These are phyloP conservation scores for Xiphydria camelus DNA, from an alignment of 2,888 invertebrate species.

Conservation along the genomic window DNA sequence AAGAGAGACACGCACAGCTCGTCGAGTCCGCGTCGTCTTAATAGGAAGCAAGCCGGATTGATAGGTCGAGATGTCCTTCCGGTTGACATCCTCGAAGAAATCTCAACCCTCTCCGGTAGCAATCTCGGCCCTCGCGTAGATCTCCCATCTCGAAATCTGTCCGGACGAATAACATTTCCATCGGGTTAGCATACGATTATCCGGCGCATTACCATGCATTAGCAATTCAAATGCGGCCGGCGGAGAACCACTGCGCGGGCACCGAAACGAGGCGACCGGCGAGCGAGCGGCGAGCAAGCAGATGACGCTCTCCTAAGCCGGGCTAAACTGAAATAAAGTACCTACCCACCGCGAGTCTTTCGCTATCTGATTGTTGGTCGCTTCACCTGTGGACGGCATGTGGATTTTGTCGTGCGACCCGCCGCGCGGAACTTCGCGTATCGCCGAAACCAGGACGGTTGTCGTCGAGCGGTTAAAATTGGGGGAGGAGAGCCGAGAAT, in stretches of 20 bases:
- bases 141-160: slow-evolving; percentile 45
- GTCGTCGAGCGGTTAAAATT: too few species aligned
- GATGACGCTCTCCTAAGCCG: slow-evolving; percentile 23
- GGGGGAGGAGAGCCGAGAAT: too few species aligned
- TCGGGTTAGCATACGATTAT: slow-evolving; percentile 52
- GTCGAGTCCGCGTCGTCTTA: too few species aligned
- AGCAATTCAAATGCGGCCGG: slow-evolving; percentile 45
- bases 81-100: slow-evolving; percentile 22
- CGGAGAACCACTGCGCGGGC: slow-evolving; percentile 26
- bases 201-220: slow-evolving; percentile 39
- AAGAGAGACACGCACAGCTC: too few species aligned
- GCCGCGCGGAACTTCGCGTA: background rate
- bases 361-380: slow-evolving; percentile 39
- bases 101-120: slow-evolving; percentile 12
- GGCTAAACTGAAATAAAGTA: slow-evolving; percentile 36
- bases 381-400: slow-evolving; percentile 49
- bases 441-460: too few species aligned
- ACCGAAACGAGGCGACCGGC: slow-evolving; percentile 22
- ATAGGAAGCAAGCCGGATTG: background rate
- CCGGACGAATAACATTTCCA: slow-evolving; percentile 46
- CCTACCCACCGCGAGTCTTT: slow-evolving; percentile 22
- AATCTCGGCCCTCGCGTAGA: slow-evolving; percentile 15
- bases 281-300: slow-evolving; percentile 9
- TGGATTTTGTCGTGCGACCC: slow-evolving; percentile 28
- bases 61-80: slow-evolving; percentile 10